Base-by-base conservation (phyloP, 2,113 vertebrate genomes). In the Sula dactylatra region DNA sequence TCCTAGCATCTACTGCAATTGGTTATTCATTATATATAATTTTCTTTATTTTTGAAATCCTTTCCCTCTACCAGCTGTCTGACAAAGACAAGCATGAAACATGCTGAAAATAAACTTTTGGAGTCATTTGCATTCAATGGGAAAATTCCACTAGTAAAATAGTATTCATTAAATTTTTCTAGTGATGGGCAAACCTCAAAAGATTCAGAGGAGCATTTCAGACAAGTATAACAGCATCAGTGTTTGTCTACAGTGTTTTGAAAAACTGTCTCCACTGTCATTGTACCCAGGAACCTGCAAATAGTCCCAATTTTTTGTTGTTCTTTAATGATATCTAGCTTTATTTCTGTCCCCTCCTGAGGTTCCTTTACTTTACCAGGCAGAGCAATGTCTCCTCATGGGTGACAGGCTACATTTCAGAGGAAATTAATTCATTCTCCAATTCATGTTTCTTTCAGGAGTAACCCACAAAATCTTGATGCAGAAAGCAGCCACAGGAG, bases 31-130 rank as follows among this genome's bases (percentile, higher is more conserved):
- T 86, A 88, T 50, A 73, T 96, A 90, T 95, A 97, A 97, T 97
- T 97, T 97, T 94, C 95, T 96, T 91, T 96, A 91, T 96, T 95
- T 97, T 93, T 96, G 81, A 90, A 96, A 77, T 26, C 7, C 59
- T 96, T 91, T 89, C 73, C 93, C 40, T 93, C 73, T 82, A 91
- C 91, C 94, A 97, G 95, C 86, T 97, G 95, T 93, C 91, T 94
- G 79, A 95, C 89, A 95, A 95, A 97, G n/a, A 27, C 61, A 87
- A n/a, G 70, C 73, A 80, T 80, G 73, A 90, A 89, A 82, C 74
- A 77, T 72, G 94, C 89, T 97, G 89, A 93, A 88, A 97, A 97
- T 93, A 97, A 97, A 96, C 91, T 97, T 97, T 88, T 93, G 73
- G 65, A 94, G 66, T 82, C 20, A 95, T 97, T 97, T 96, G 78